phyloP scores from a whole-genome alignment of 2,888 invertebrate species.

The Apodemia zela region DNA sequence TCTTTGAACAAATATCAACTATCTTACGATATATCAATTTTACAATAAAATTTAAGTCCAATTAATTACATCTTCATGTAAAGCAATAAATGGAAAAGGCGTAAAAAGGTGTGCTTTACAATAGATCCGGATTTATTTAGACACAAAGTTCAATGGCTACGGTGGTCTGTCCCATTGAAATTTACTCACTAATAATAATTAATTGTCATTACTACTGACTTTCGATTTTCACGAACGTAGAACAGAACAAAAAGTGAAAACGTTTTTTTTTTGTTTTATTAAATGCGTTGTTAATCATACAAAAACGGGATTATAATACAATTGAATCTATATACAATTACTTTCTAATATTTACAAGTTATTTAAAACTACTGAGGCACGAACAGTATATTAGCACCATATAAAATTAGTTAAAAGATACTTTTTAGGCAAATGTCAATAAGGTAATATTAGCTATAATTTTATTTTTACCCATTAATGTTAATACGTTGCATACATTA shows the following conservation, averaged over 20 bases:
- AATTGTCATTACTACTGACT: not conserved
- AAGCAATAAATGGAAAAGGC: no score
- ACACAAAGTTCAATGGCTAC: no score
- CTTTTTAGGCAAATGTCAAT: not conserved
- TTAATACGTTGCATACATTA: not conserved
- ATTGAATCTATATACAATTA: slow-evolving; percentile 17
- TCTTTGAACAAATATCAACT: no score
- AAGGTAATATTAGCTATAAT: no score
- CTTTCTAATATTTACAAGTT: slow-evolving; percentile 19
- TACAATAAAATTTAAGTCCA: no score
- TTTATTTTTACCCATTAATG: not conserved
- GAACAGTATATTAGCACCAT: slow-evolving; percentile 73
- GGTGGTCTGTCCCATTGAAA: no score
- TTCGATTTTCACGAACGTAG: not conserved
- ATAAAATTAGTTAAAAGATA: not conserved
- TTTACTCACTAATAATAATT: no score
- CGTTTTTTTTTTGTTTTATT: not conserved
- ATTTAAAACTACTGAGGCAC: slow-evolving; percentile 58
- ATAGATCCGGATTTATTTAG: no score
- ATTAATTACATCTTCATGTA: no score
- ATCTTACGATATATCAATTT: no score
- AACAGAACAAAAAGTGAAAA: not conserved
- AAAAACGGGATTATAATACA: not conserved
- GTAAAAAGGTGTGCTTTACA: no score
- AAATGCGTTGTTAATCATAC: not conserved